A percentile compares a stretch with the other conserved stretches of the same genome.
These are phyloP conservation scores for Pimpla rufipes DNA, from an alignment of 2,888 invertebrate species.

Conservation along the genomic window DNA sequence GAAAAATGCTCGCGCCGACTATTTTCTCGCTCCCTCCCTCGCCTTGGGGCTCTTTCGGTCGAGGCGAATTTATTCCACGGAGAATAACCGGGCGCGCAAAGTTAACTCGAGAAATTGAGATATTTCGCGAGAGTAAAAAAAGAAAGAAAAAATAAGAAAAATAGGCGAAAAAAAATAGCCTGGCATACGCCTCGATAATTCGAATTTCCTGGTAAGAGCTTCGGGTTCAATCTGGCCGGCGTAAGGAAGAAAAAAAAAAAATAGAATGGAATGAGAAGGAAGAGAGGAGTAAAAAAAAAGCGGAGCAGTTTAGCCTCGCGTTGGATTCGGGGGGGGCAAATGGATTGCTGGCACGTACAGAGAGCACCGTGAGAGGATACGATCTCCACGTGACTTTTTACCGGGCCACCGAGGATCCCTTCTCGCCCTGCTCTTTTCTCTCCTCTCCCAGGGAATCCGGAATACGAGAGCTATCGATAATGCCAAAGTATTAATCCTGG, in stretches of 20 bases:
- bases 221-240: constrained; percentile 17
- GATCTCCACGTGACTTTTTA: constrained; percentile 69
- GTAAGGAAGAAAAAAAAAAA: constrained; percentile 11
- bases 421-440: constrained; percentile 20
- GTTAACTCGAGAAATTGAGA: constrained; percentile 15
- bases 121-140: constrained; percentile 11
- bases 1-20: background rate
- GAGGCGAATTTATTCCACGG: constrained; percentile 9
- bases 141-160: too few relatives aligned
- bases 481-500: constrained; percentile 69
- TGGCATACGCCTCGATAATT: constrained; percentile 42
- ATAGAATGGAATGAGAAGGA: background rate
- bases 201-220: constrained; percentile 56
- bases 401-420: constrained; percentile 49
- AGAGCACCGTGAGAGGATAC: constrained; percentile 58
- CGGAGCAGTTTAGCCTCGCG: constrained; percentile 52
- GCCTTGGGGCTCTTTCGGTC: background rate
- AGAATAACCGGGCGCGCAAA: constrained; percentile 2
- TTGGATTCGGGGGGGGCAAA: constrained; percentile 48
- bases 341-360: constrained; percentile 68
- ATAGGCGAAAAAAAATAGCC: constrained; percentile 5
- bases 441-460: constrained; percentile 33
- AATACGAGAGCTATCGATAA: constrained; percentile 64
- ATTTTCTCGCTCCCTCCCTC: background rate
- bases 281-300: constrained; percentile 9